These are phyloP conservation scores for Brachystomella parvula DNA, from an alignment of 1,140 invertebrate species.

Conservation along the genomic window DNA sequence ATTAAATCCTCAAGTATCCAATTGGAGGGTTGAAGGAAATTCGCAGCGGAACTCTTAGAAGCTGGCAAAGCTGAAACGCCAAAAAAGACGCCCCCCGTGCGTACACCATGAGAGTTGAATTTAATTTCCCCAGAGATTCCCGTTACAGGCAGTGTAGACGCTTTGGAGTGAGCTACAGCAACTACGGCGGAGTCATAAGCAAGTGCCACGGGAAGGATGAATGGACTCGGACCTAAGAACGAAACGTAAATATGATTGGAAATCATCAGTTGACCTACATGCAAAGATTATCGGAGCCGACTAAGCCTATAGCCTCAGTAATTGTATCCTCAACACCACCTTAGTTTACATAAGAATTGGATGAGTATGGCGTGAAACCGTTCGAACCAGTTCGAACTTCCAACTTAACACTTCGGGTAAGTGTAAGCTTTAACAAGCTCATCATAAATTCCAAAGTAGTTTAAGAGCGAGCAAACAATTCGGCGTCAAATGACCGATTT, in stretches of 20 bases:
- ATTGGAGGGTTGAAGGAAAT: conserved; percentile 32
- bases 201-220: conserved; percentile 20
- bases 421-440: background rate
- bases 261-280: background rate
- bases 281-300: background rate
- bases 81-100: conserved; percentile 26
- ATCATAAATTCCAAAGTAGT: background rate
- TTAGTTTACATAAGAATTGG: background rate
- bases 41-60: background rate
- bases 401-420: background rate
- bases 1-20: conserved; percentile 34
- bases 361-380: background rate
- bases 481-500: background rate
- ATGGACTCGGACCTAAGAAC: conserved; percentile 24
- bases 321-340: background rate
- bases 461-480: background rate
- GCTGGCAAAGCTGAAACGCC: conserved; percentile 23
- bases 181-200: conserved; percentile 29
- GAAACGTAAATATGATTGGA: background rate
- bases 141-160: background rate
- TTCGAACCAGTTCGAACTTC: background rate
- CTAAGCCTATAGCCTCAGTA: background rate
- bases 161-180: conserved; percentile 13
- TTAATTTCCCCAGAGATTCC: conserved; percentile 28
- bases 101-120: conserved; percentile 20